phyloP scores from a whole-genome alignment of 2,888 invertebrate genomes.

The Plusia festucae region DNA sequence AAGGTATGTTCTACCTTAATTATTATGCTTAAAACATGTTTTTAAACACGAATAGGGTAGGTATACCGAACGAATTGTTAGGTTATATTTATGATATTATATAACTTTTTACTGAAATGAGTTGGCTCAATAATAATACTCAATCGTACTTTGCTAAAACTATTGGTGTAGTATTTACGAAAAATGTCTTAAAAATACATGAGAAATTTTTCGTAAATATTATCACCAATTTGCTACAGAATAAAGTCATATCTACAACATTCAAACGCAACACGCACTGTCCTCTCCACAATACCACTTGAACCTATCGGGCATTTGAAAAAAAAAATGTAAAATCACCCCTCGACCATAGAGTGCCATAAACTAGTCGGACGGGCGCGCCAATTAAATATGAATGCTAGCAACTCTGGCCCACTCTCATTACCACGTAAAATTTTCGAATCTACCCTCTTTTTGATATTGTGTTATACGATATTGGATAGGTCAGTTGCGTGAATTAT shows the following conservation, averaged over 20 bases:
- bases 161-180: too few species aligned
- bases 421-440: constrained; percentile 77
- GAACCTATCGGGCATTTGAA: constrained; percentile 84
- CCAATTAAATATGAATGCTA: constrained; percentile 87
- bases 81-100: too few species aligned
- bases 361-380: constrained; percentile 77
- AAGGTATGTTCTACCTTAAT: too few species aligned
- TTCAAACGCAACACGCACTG: constrained; percentile 68
- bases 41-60: too few species aligned
- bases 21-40: too few species aligned
- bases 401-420: constrained; percentile 70
- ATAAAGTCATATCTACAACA: constrained; percentile 39
- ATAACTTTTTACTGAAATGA: too few species aligned
- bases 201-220: too few species aligned
- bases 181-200: too few species aligned
- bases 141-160: too few species aligned
- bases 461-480: constrained; percentile 60
- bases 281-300: constrained; percentile 87
- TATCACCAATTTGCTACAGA: too few species aligned
- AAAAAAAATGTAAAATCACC: constrained; percentile 86
- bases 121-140: too few species aligned
- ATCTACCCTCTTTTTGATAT: constrained; percentile 63
- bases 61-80: too few species aligned
- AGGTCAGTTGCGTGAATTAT: constrained; percentile 65
- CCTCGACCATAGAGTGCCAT: constrained; percentile 79